Percentiles rank a stretch among this genome's conserved stretches.
phyloP scores from a whole-genome alignment of 2,888 invertebrate species.

The Andrena marginata region DNA sequence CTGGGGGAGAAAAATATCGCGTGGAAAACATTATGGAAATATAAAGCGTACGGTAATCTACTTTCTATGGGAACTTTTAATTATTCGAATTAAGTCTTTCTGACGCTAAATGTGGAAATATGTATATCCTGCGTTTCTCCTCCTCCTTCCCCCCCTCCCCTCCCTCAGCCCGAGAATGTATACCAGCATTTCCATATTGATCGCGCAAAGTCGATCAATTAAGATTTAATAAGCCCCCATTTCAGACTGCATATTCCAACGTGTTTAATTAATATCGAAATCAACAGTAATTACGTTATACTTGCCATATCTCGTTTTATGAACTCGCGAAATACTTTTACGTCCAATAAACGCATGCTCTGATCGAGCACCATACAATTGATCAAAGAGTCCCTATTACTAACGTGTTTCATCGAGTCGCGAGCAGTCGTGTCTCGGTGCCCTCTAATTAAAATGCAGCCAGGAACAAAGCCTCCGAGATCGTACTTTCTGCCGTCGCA shows the following conservation, averaged over 20 bases:
- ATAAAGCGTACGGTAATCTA: slow-evolving; percentile 46
- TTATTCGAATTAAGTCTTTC: slow-evolving; percentile 5
- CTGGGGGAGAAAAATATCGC: slow-evolving; percentile 9
- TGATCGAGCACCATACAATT: neutral
- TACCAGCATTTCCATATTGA: neutral
- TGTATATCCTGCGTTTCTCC: neutral
- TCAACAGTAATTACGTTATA: neutral
- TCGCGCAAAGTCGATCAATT: neutral
- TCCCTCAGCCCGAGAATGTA: no score
- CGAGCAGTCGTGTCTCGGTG: slow-evolving; percentile 3
- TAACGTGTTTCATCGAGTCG: slow-evolving; percentile 20
- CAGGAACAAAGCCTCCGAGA: neutral
- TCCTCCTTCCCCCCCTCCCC: no score
- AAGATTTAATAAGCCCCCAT: neutral
- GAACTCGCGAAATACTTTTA: neutral
- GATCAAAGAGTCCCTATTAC: slow-evolving; percentile 10
- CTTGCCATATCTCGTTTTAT: neutral
- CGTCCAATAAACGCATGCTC: neutral
- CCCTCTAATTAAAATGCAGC: slow-evolving; percentile 36
- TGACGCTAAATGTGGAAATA: neutral
- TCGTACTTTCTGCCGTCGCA: neutral
- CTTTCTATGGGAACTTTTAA: slow-evolving; percentile 37
- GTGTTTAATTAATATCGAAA: no score
- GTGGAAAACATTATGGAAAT: slow-evolving; percentile 63
- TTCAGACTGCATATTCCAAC: no score